Base-by-base conservation (phyloP, 2,888 invertebrate genomes). In the Odiellus spinosus region DNA sequence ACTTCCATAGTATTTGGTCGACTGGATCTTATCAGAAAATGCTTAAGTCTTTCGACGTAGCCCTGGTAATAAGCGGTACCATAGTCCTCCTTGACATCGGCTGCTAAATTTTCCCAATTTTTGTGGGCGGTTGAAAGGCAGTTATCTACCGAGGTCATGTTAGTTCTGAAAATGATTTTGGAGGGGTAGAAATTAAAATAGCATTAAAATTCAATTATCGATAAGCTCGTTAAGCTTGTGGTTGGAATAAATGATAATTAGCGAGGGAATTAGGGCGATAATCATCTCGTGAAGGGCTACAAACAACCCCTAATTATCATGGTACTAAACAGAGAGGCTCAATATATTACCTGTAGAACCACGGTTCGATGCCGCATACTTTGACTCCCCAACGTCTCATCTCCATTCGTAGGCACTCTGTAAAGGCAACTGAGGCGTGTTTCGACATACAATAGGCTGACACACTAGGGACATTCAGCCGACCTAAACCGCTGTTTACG, bases 401-500 rank as follows among this genome's bases (percentile, higher is more conserved):
- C 41, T 51, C 51, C 14, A 19, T 26, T 21, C 44, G 40, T 2
- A 51, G 42, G 15, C 51, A 46, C 3, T 51, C 51, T 12, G 14
- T 46, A 19, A 48, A 51, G 3, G 33, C 44, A 4, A 44, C 48
- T 15, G 46, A 32, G 3, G 51, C 51, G 34, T 33, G 40, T n/a
- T 51, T 51, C 33, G 47, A 48, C 48, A 51, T 48, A 2, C 11
- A 32, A 14, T 51, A 51, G 3, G 48, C 15, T 2, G 43, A 10
- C 32, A 52, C 47, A 5, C 52, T 49, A 6, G 52, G 52, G 40
- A 49, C 49, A 1, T 49, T 52, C 3, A 52, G 15, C 36, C 45
- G 45, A 62, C 63, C 63, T 43, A 62, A 61, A 2, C 61, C 52
- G 33, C 61, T 61, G 6, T 62, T 59, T n/a, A 63, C 60, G 21